Percentiles rank a stretch among this genome's conserved stretches.
Conservation (phyloP, 2,797 vertebrate species). For the Anolis apletophallus region DNA sequence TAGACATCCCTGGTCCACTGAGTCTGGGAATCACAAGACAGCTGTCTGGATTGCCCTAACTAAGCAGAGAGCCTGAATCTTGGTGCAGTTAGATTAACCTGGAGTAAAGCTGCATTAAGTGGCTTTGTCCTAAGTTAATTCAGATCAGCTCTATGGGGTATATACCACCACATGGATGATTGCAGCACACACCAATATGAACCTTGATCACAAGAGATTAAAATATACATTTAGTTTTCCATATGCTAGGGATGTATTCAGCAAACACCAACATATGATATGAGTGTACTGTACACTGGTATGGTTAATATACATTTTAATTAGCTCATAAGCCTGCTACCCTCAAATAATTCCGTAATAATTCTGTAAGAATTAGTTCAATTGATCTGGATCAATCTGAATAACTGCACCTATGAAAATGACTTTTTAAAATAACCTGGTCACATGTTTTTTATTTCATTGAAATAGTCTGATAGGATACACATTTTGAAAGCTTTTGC, state of each 20-base stretch:
- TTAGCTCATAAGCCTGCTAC: conserved; percentile 1
- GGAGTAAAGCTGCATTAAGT: too few species aligned
- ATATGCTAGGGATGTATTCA: neutral
- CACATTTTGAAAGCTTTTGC: neutral
- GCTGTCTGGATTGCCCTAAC: too few species aligned
- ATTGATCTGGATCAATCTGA: conserved; percentile 14
- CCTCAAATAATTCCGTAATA: conserved; percentile 21
- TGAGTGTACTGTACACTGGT: neutral
- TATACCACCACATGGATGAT: too few species aligned
- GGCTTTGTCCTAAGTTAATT: too few species aligned
- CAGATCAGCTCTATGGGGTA: too few species aligned
- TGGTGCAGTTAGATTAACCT: too few species aligned
- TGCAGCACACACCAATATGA: too few species aligned
- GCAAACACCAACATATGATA: neutral
- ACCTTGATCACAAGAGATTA: neutral
- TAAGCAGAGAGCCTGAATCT: too few species aligned
- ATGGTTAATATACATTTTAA: neutral
- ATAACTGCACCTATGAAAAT: conserved; percentile 17
- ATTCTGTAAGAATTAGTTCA: neutral
- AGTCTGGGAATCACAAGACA: too few species aligned
- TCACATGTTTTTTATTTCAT: conserved; percentile 5
- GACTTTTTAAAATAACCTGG: neutral
- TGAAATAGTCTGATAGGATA: neutral
- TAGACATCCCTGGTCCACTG: too few species aligned
- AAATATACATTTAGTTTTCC: neutral